Percentiles rank a stretch among this genome's conserved stretches.
Evolutionary conservation across 2,888 invertebrate species (phyloP).

Genomic region (Amphipyra tragopoginis): DNA sequence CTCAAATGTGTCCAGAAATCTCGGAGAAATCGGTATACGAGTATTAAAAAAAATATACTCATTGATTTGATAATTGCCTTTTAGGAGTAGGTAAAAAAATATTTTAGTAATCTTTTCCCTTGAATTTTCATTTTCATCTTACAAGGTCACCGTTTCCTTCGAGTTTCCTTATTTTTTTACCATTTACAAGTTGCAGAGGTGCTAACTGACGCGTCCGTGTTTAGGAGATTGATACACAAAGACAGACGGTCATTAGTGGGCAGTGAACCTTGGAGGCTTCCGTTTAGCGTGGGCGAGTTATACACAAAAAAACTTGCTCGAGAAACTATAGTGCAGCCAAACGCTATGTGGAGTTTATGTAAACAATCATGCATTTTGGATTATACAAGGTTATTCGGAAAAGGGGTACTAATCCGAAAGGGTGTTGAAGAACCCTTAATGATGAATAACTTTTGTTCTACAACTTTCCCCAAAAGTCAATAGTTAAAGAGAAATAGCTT

Average conservation of each 20-base stretch:
- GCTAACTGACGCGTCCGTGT: conserved; percentile 54
- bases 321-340: neutral
- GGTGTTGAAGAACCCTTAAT: no score
- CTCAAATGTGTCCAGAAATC: no score
- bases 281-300: conserved; percentile 59
- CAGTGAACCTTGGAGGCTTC: conserved; percentile 74
- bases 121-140: conserved; percentile 32
- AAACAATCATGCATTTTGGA: no score
- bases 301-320: conserved; percentile 39
- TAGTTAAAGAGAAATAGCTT: no score
- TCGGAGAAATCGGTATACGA: no score
- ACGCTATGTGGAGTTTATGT: no score
- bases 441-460: no score
- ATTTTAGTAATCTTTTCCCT: neutral
- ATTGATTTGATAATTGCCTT: no score
- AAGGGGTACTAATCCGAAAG: no score
- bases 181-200: conserved; percentile 37
- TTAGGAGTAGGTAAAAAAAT: neutral
- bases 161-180: conserved; percentile 37
- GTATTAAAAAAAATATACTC: no score
- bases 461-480: no score
- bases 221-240: conserved; percentile 58
- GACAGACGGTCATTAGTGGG: conserved; percentile 61
- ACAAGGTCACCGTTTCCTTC: conserved; percentile 45
- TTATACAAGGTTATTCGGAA: no score